These are phyloP conservation scores for Neoscelio sp. DNA, from an alignment of 2,888 invertebrate genomes.

Conservation along the genomic window DNA sequence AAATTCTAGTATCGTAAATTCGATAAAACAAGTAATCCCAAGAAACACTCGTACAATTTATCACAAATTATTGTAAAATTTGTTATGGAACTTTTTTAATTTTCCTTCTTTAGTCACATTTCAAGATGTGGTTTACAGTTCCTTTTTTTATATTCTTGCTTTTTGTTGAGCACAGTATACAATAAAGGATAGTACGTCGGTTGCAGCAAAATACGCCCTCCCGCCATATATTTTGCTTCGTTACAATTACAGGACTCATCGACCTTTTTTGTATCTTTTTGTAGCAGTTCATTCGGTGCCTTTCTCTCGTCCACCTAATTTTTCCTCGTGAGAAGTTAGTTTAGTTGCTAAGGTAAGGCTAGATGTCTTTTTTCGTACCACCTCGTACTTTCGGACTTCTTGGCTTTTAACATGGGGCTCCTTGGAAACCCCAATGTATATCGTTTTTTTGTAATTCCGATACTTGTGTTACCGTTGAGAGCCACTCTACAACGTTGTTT, in stretches of 20 bases:
- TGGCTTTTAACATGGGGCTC: neutral
- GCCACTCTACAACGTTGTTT: neutral
- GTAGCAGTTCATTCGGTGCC: neutral
- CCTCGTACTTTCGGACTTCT: neutral
- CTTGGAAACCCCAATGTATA: neutral
- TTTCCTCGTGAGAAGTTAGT: neutral
- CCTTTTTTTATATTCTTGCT: slow-evolving; percentile 3
- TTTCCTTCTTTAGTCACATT: slow-evolving; percentile 70
- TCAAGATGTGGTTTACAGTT: slow-evolving; percentile 60
- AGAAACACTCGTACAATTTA: too few relatives aligned
- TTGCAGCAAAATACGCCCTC: neutral
- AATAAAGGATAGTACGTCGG: neutral
- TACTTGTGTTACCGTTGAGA: neutral
- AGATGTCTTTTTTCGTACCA: neutral
- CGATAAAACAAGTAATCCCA: too few relatives aligned
- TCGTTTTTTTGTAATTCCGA: neutral
- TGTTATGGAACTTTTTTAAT: too few relatives aligned
- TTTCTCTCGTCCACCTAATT: neutral
- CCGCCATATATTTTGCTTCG: neutral
- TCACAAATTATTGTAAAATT: too few relatives aligned
- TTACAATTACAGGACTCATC: slow-evolving; percentile 2
- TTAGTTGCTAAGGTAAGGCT: too few relatives aligned
- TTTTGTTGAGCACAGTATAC: slow-evolving; percentile 1
- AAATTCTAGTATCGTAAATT: too few relatives aligned
- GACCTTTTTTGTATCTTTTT: neutral